phyloP scores from a whole-genome alignment of 2,113 vertebrate species.

The Myotis yumanensis region DNA sequence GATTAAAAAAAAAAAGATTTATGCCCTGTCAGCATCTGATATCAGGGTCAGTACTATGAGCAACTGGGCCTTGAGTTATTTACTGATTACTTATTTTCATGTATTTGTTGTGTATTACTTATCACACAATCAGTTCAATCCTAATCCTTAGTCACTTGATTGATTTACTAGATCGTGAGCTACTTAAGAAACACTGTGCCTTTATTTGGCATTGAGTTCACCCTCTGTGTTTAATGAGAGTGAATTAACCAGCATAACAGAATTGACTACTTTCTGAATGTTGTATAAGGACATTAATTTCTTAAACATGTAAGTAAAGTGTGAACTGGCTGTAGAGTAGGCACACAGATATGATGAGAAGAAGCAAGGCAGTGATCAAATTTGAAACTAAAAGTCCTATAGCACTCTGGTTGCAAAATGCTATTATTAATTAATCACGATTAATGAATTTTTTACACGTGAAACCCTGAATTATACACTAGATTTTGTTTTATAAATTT shows the following conservation, averaged over 20 bases:
- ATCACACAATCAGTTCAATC: not conserved
- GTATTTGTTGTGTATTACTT: not conserved
- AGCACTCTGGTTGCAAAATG: not conserved
- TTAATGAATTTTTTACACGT: not conserved
- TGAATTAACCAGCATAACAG: not conserved
- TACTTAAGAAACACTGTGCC: not conserved
- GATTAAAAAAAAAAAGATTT: too few relatives aligned
- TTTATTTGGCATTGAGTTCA: not conserved
- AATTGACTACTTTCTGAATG: not conserved
- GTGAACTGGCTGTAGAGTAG: not conserved
- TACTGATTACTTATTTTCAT: not conserved
- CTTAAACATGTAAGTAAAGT: not conserved
- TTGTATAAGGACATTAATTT: not conserved
- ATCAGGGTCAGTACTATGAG: not conserved
- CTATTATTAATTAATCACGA: not conserved
- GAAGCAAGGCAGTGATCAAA: not conserved
- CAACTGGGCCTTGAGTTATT: not conserved
- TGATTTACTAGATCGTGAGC: not conserved
- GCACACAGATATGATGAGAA: not conserved
- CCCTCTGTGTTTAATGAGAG: not conserved
- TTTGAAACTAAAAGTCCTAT: not conserved
- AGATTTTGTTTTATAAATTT: not conserved
- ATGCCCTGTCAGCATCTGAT: not conserved
- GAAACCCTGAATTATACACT: not conserved
- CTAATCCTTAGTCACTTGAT: not conserved